A percentile compares a stretch with the other conserved stretches of the same genome.
phyloP scores from a whole-genome alignment of 2,113 vertebrate species.

The Hippolais icterina region DNA sequence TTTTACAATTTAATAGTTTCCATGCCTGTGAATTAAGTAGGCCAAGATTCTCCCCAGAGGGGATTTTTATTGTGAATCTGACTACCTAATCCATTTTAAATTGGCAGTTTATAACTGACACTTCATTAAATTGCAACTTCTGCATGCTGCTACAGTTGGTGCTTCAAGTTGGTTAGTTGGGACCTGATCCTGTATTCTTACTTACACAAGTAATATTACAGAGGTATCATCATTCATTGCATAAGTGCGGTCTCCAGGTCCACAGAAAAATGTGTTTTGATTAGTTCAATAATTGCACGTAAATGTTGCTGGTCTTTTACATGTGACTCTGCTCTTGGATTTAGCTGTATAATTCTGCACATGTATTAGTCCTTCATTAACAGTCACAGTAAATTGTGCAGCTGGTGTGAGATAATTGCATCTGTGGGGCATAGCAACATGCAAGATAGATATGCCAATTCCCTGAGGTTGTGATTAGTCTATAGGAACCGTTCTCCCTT shows the following conservation, averaged over 20 bases:
- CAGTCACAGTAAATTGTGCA: constrained; percentile 27
- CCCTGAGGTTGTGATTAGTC: constrained; percentile 29
- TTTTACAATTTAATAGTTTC: neutral
- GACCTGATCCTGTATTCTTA: neutral
- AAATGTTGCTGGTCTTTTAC: neutral
- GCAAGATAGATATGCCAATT: constrained; percentile 7
- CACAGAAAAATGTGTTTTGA: neutral
- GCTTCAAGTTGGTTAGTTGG: neutral
- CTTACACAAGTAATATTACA: neutral
- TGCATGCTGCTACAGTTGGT: neutral
- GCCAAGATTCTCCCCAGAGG: neutral
- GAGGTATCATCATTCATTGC: neutral
- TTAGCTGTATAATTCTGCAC: constrained; percentile 3
- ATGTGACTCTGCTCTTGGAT: constrained; percentile 14
- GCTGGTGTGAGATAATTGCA: constrained; percentile 42
- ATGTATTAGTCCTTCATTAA: constrained; percentile 37
- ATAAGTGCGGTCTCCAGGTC: neutral
- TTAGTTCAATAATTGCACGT: neutral
- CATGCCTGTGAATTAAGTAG: constrained; percentile 1
- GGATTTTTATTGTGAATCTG: constrained; percentile 17
- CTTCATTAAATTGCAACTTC: neutral
- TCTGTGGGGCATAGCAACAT: constrained; percentile 31
- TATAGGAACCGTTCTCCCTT: neutral
- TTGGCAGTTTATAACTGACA: neutral
- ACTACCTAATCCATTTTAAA: constrained; percentile 6